Evolutionary conservation across 2,797 vertebrate species (phyloP), one percentile per base, ranked within the genome.

Genomic region (Arremon brunneinucha): DNA sequence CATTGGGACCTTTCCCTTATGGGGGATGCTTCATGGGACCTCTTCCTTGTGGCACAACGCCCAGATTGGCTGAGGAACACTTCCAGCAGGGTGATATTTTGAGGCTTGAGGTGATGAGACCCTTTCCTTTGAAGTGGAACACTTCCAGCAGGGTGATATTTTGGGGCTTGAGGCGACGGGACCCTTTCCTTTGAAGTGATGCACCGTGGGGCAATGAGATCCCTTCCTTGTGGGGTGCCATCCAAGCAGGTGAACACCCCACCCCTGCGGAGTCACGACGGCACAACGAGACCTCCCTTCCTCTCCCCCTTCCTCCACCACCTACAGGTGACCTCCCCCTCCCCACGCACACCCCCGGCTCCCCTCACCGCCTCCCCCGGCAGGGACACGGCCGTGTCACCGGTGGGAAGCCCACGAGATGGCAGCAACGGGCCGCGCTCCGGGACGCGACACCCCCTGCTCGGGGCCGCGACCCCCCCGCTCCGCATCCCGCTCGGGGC

Each of bases 391-490:
- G 56, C 72, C 5, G 43, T 4, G 12, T 8, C 69, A 2, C 53
- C 6, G 19, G 59, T 53, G 55, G n/a, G 55, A 23, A 56, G 55
- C 55, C 55, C 55, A 34, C 90, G 90, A 93, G 90, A 84, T 92
- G 93, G 93, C 93, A 94, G 87, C 90, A 92, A 80, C 79, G 90
- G 34, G 87, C 87, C 86, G 49, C 83, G 39, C 68, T 83, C 80
- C 43, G 70, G 75, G 69, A 79, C 28, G 78, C 49, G 69, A 41
- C 60, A 4, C 21, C 24, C 47, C 27, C 8, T 18, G 14, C 56
- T 49, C 63, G 52, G 52, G 55, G 55, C 78, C 26, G 60, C 30
- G 52, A 74, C 3, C 43, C 30, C 47, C 53, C 27, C 30, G 0
- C 9, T 9, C 32, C 17, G 4, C 67, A 2, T 18, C 56, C 56